Percentiles rank a stretch among this genome's conserved stretches.
These are phyloP conservation scores for Drosophila bipectinata DNA, from an alignment of 1,140 invertebrate genomes.

Conservation along the genomic window DNA sequence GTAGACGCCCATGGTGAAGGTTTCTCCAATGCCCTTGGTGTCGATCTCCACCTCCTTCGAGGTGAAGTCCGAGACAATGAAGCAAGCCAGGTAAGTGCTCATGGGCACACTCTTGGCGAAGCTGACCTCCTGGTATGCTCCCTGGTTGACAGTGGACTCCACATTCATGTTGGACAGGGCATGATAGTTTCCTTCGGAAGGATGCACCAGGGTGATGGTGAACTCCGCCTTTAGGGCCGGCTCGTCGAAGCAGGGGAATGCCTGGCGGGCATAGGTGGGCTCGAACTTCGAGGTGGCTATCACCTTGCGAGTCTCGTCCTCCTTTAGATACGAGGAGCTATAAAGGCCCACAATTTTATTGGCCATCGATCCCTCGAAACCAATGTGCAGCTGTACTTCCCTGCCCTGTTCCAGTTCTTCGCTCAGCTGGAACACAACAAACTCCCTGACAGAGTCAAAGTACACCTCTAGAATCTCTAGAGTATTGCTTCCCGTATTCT, in stretches of 20 bases:
- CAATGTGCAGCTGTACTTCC: constrained; percentile 54
- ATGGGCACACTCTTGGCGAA: constrained; percentile 95
- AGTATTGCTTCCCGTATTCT: constrained; percentile 4
- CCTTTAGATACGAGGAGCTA: constrained; percentile 83
- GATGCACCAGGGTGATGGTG: constrained; percentile 90
- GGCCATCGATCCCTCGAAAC: constrained; percentile 84
- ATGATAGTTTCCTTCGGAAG: constrained; percentile 86
- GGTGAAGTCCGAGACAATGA: constrained; percentile 95
- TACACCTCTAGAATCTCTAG: constrained; percentile 29
- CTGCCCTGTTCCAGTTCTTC: constrained; percentile 28
- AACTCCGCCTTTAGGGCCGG: constrained; percentile 96
- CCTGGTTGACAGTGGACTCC: constrained; percentile 21
- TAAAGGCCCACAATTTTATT: constrained; percentile 85
- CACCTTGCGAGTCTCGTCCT: constrained; percentile 80
- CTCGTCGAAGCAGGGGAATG: constrained; percentile 98
- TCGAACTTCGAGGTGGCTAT: constrained; percentile 97
- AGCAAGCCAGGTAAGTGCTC: constrained; percentile 96
- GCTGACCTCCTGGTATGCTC: constrained; percentile 53
- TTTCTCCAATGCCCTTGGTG: constrained; percentile 85
- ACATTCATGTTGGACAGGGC: constrained; percentile 93
- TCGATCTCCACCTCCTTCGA: constrained; percentile 85
- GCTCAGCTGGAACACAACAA: constrained; percentile 63
- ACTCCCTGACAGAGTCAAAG: constrained; percentile 61
- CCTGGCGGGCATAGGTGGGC: constrained; percentile 95
- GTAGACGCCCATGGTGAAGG: constrained; percentile 89